Conservation (phyloP, 2,797 vertebrate species). For the Orestias chungarensis region DNA sequence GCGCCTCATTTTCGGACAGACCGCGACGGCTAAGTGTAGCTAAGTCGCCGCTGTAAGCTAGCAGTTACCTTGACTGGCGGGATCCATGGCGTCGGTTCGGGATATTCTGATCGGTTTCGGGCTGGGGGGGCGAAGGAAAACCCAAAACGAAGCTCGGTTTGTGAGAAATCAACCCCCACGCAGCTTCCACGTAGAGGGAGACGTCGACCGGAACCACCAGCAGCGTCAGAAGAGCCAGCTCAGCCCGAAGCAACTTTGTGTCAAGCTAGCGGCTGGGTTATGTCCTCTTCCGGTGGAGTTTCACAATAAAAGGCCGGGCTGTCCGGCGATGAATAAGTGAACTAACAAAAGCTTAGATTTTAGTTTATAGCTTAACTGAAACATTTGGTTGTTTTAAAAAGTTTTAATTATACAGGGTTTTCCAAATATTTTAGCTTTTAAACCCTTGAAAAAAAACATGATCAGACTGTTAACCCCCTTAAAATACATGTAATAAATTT, state of each 20-base stretch:
- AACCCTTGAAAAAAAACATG: too few relatives aligned
- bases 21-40: slow-evolving; percentile 34
- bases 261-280: background rate
- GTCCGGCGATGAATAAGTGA: too few relatives aligned
- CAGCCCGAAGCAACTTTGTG: slow-evolving; percentile 46
- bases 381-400: too few relatives aligned
- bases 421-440: too few relatives aligned
- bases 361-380: too few relatives aligned
- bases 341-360: too few relatives aligned
- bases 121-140: too few relatives aligned
- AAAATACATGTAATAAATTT: too few relatives aligned
- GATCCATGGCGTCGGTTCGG: slow-evolving; percentile 64
- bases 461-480: too few relatives aligned
- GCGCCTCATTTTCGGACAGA: background rate
- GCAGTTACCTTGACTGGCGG: slow-evolving; percentile 73
- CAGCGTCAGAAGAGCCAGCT: slow-evolving; percentile 55
- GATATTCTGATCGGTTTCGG: background rate
- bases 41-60: slow-evolving; percentile 51
- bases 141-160: background rate
- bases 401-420: too few relatives aligned
- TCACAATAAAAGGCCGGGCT: slow-evolving; percentile 52
- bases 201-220: slow-evolving; percentile 45
- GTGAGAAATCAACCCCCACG: background rate
- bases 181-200: slow-evolving; percentile 47
- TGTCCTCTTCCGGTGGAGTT: slow-evolving; percentile 7